Conservation (phyloP, 1,140 invertebrate genomes). For the Lucilia sericata region DNA sequence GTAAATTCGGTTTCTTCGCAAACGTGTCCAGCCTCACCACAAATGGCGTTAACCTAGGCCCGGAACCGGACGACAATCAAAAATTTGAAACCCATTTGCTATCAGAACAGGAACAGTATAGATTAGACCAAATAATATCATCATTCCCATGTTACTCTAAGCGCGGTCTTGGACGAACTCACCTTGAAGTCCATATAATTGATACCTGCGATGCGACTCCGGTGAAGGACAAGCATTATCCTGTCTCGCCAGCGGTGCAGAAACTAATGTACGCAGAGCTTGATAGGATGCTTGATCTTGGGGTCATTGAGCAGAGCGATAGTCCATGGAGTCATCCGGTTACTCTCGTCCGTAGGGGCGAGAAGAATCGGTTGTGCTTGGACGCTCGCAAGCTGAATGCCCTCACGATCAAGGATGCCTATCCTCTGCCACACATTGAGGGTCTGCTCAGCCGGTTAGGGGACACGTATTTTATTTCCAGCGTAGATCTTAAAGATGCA, state of each 20-base stretch:
- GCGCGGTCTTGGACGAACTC: not conserved
- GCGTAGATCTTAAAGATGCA: slow-evolving; percentile 44
- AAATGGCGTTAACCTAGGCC: not conserved
- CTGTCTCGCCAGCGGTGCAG: not conserved
- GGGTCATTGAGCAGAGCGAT: too few species aligned
- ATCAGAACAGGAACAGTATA: not conserved
- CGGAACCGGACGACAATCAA: not conserved
- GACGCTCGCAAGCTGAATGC: not conserved
- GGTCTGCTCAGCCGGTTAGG: too few species aligned
- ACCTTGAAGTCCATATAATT: not conserved
- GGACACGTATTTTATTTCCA: slow-evolving; percentile 50
- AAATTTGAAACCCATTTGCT: not conserved
- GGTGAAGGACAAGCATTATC: not conserved
- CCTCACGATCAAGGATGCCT: too few species aligned
- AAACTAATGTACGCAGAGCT: not conserved
- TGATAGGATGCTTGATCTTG: too few species aligned
- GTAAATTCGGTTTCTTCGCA: not conserved
- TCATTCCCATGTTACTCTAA: not conserved
- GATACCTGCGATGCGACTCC: not conserved
- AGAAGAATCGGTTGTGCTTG: slow-evolving; percentile 11
- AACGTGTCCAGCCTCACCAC: not conserved
- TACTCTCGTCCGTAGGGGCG: too few species aligned
- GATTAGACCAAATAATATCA: not conserved
- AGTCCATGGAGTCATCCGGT: not conserved
- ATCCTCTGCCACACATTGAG: slow-evolving; percentile 52